Evolutionary conservation across 2,888 invertebrate species (phyloP), one percentile per base, ranked within the genome.

Genomic region (Sesia bembeciformis): DNA sequence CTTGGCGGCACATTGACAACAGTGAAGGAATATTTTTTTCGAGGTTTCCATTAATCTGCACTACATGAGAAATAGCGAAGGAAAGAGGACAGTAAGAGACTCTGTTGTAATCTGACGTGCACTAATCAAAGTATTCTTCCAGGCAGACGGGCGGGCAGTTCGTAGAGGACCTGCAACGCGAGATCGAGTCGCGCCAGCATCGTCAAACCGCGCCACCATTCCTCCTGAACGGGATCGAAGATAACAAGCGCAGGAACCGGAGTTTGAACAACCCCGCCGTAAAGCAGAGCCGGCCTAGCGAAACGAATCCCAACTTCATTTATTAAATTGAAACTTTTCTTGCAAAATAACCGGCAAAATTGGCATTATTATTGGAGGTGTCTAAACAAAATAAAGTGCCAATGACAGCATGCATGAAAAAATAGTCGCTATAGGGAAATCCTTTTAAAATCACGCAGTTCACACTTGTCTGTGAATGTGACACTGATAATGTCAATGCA

Each of bases 61-160:
- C 23, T 1, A 1, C 23, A 23, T 23, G 23, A 23, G 23, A 2
- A 23, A 23, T 23, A 23, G 23, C 23, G 23, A 23, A 23, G 23
- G 23, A 23, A 23, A 23, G 23, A 23, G 23, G 23, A 23, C 23
- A 23, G 23, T 23, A 23, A 23, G 2, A 23, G 23, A 23, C 23
- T 23, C 23, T 23, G 23, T 23, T 23, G 23, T 23, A 23, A 23
- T 1, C 23, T 23, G 23, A 46, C 50, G 4, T 50, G 23, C 4
- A 50, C 39, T 50, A 50, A 50, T 5, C 61, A 39, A 55, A n/a
- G 39, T 71, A 63, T 78, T 84, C 61, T 63, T 84, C 72, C 78
- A 85, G 87, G 78, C 87, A 85, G 83, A 79, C 84, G 78, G 85
- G 84, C 67, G 86, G 87, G 85, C 79, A 84, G 78, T 81, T 85